phyloP scores from a whole-genome alignment of 2,888 invertebrate species.

The Euspilapteryx auroguttella region DNA sequence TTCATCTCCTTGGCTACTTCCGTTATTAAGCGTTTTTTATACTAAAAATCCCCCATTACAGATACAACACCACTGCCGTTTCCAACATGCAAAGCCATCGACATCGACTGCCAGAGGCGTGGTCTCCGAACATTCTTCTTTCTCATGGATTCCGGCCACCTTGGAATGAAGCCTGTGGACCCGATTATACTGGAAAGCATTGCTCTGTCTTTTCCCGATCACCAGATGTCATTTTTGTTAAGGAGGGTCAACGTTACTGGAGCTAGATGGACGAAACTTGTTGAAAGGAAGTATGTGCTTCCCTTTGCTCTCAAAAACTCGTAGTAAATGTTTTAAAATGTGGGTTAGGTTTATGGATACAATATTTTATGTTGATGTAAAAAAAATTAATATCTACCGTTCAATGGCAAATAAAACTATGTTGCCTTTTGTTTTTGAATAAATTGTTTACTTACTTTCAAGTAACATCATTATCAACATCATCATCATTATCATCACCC shows the following conservation, averaged over 20 bases:
- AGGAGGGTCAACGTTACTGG: slow-evolving; percentile 43
- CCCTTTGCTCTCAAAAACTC: no score
- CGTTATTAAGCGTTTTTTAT: no score
- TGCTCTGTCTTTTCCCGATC: slow-evolving; percentile 27
- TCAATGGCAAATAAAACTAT: no score
- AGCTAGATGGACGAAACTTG: slow-evolving; percentile 38
- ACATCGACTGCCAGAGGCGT: slow-evolving; percentile 36
- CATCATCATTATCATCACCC: no score
- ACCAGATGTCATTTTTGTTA: slow-evolving; percentile 31
- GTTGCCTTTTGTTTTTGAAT: no score
- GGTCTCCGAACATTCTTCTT: slow-evolving; percentile 43
- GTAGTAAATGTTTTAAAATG: no score
- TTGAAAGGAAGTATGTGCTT: slow-evolving; percentile 35
- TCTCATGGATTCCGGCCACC: slow-evolving; percentile 34
- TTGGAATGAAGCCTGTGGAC: slow-evolving; percentile 38
- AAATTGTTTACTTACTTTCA: no score
- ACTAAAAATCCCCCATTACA: no score
- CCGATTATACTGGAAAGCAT: slow-evolving; percentile 35
- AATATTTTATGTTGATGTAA: no score
- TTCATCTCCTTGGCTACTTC: no score
- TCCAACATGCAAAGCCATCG: slow-evolving; percentile 31
- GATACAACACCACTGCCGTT: slow-evolving; percentile 29
- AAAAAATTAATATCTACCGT: no score
- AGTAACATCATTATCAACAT: no score
- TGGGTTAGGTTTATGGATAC: slow-evolving; percentile 6